Base-by-base conservation (phyloP, 2,888 invertebrate genomes). In the Camponotus fellah region DNA sequence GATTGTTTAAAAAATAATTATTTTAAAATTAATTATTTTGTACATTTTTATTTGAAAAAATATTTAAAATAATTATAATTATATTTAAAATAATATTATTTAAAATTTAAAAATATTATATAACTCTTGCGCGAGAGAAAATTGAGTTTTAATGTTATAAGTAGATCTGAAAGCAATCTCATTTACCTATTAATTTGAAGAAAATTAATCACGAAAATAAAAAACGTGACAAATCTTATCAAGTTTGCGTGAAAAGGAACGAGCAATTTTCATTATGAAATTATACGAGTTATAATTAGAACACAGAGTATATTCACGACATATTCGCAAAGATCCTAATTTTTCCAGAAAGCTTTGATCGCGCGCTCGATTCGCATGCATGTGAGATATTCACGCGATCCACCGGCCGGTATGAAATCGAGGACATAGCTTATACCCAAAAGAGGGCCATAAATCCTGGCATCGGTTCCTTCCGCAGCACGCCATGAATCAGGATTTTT, bases 401-500 rank as follows among this genome's bases (percentile, higher is more conserved):
- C 83, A 85, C 26, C 49, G 66, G 26, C 64, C 21, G 37, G 56
- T 75, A 21, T 66, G 62, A 60, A 82, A 87, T 86, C 81, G 84
- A 62, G 56, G 71, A 83, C 85, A 87, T 89, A 91, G 90, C 86
- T 91, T 91, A 91, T 76, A 83, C 9, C 71, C 72, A 65, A 86
- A 89, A 88, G 89, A 87, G 86, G 37, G 77, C 56, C 85, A 91
- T 92, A 93, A 93, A 93, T 93, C 89, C 89, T 60, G 85, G 88
- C 90, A 91, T 92, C 87, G 90, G 86, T 77, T 89, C 72, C 81
- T 68, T 65, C 76, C 83, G 77, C 62, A 64, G 81, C 43, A 21
- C 58, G 87, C 90, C 84, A 92, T 92, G 93, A 92, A 94, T 94
- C 93, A 93, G 90, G 92, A 91, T 92, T 92, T 92, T 92, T 90